Conservation (phyloP, 53 echinoderm and acorn worm species). For the Pentamera pediparva region DNA sequence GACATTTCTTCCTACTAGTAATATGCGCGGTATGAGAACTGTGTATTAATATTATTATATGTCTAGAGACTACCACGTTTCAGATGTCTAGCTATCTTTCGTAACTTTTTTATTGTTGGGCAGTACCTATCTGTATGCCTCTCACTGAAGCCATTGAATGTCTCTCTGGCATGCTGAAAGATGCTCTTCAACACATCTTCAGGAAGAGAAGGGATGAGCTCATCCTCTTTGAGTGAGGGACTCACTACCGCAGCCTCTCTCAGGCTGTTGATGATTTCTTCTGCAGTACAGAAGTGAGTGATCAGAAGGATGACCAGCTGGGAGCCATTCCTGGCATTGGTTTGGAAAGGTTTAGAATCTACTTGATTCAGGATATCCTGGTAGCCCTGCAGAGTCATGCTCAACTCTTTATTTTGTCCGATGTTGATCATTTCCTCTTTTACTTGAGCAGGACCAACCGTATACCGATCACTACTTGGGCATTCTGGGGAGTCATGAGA, state of each 20-base stretch:
- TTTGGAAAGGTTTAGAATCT: not conserved
- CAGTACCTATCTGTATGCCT: slow-evolving; percentile 14
- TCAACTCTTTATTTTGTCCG: not conserved
- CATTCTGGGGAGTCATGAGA: too few species aligned
- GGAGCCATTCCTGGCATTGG: not conserved
- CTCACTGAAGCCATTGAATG: not conserved
- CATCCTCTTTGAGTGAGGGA: not conserved
- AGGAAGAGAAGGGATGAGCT: slow-evolving; percentile 1
- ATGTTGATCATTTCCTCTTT: not conserved
- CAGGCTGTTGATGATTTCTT: not conserved
- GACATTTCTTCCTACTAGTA: too few species aligned
- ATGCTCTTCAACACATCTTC: not conserved
- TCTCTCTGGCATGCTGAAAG: not conserved
- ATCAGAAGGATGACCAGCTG: not conserved
- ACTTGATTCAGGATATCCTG: not conserved
- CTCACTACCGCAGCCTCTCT: not conserved
- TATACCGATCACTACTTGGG: not conserved
- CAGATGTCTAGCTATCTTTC: not conserved
- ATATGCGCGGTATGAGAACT: too few species aligned
- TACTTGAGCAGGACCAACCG: not conserved
- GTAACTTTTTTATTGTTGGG: not conserved
- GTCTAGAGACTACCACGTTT: not conserved
- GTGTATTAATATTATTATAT: too few species aligned
- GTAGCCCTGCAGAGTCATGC: not conserved
- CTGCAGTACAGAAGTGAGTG: not conserved